Conservation (phyloP, 2,888 invertebrate genomes). For the Dryocosmus kuriphilus region DNA sequence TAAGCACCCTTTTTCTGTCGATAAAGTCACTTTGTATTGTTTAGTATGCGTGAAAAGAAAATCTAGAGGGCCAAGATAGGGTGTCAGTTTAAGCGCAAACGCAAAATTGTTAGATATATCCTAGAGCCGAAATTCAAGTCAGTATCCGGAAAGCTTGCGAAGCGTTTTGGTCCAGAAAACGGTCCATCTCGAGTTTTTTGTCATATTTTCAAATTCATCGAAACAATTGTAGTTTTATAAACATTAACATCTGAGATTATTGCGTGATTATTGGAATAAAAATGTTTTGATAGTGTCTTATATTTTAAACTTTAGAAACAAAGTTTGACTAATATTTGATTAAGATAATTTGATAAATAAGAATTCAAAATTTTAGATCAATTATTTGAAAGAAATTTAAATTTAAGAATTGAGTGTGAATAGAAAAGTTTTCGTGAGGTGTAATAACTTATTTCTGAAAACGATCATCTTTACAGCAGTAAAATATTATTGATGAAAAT, state of each 20-base stretch:
- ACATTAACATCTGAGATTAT: neutral
- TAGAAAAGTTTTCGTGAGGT: neutral
- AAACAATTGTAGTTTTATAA: conserved; percentile 14
- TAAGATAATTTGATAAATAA: neutral
- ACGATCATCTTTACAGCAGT: neutral
- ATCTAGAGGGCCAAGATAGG: conserved; percentile 24
- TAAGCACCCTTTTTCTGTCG: conserved; percentile 1
- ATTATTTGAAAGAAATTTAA: neutral
- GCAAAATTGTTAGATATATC: conserved; percentile 11
- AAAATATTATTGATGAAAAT: neutral
- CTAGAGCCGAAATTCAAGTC: conserved; percentile 12
- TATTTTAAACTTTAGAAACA: neutral
- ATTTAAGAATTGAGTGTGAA: neutral
- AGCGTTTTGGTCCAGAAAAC: conserved; percentile 20
- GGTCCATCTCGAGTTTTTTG: neutral
- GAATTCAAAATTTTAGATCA: too few relatives aligned
- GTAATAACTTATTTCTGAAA: neutral
- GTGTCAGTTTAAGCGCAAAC: conserved; percentile 29
- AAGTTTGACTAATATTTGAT: neutral
- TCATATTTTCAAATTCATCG: conserved; percentile 9
- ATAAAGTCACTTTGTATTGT: neutral
- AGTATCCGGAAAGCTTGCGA: conserved; percentile 28
- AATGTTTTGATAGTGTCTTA: neutral
- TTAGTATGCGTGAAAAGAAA: neutral
- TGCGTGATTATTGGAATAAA: neutral